Evolutionary conservation across 2,113 vertebrate genomes (phyloP), one percentile per base, ranked within the genome.

Genomic region (Hylia prasina): DNA sequence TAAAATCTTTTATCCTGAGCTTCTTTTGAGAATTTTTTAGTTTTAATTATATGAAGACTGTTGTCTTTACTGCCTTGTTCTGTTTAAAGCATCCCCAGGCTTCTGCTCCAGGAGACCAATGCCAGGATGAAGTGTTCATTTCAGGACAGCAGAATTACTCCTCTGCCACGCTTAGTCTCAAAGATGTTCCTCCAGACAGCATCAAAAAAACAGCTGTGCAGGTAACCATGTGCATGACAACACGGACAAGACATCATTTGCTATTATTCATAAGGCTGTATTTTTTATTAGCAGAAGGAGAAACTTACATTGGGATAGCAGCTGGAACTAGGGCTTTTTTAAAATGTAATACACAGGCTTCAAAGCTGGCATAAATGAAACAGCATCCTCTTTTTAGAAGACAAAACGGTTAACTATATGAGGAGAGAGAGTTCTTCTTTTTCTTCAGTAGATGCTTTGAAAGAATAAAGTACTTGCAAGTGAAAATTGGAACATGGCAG

Each of bases 201-300:
- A 97, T 98, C 95, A 99, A 99, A 98, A 99, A 99, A 99, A 97
- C 99, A 98, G 89, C 98, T 97, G 95, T 86, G 94, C 93, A 97
- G 97, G 97, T 97, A 96, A 79, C 65, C 61, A 70, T 48, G 33
- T 68, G 60, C 63, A 13, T 54, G 44, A n/a, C 47, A 60, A 9
- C 3, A 31, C 56, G 37, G 68, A 28, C 60, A 45, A 72, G 28
- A 69, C 39, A 17, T 61, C 30, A 58, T 33, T 87, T 85, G 23
- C 40, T 76, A 1, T 73, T 88, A 54, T 80, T 87, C 35, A 1
- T 75, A 79, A 63, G 54, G 27, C 28, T 64, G 1, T 51, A 10
- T 51, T 75, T 91, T 79, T 48, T 75, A 4, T 61, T 82, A 42
- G 53, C 63, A 81, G 8, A 40, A 54, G 33, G 40, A 54, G 33